phyloP scores from a whole-genome alignment of 1,140 invertebrate genomes.

The Eumeta japonica region DNA sequence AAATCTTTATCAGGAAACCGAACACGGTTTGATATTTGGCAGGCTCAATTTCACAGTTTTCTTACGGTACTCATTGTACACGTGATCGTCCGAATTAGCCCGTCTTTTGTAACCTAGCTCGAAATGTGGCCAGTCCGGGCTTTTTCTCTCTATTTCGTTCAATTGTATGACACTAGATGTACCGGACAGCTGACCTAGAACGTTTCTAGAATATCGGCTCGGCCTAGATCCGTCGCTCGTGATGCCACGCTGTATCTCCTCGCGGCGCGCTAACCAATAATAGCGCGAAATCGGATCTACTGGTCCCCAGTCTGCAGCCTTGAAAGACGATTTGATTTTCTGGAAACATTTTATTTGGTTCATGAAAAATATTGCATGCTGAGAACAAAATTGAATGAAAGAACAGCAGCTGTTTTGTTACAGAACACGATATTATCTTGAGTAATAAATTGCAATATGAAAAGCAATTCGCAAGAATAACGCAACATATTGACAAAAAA shows the following conservation, averaged over 20 bases:
- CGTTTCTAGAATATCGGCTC: slow-evolving; percentile 18
- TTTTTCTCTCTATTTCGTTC: too few species aligned
- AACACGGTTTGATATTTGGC: too few species aligned
- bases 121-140: neutral
- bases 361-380: neutral
- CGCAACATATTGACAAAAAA: too few species aligned
- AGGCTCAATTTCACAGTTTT: slow-evolving; percentile 9
- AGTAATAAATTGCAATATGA: slow-evolving; percentile 6
- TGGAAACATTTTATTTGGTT: slow-evolving; percentile 16
- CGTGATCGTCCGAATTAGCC: slow-evolving; percentile 36
- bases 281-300: slow-evolving; percentile 63
- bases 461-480: too few species aligned
- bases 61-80: slow-evolving; percentile 24
- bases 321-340: slow-evolving; percentile 61
- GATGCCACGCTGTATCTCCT: slow-evolving; percentile 29
- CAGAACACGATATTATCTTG: slow-evolving; percentile 3
- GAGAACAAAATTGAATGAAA: neutral
- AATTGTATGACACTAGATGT: too few species aligned
- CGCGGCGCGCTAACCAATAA: slow-evolving; percentile 59
- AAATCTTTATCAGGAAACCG: too few species aligned
- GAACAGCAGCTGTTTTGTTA: too few species aligned
- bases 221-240: slow-evolving; percentile 23
- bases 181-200: slow-evolving; percentile 31
- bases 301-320: slow-evolving; percentile 64
- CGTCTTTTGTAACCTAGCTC: slow-evolving; percentile 15